Base-by-base conservation (phyloP, 2,113 vertebrate genomes). In the Anarhynchus alexandrinus region DNA sequence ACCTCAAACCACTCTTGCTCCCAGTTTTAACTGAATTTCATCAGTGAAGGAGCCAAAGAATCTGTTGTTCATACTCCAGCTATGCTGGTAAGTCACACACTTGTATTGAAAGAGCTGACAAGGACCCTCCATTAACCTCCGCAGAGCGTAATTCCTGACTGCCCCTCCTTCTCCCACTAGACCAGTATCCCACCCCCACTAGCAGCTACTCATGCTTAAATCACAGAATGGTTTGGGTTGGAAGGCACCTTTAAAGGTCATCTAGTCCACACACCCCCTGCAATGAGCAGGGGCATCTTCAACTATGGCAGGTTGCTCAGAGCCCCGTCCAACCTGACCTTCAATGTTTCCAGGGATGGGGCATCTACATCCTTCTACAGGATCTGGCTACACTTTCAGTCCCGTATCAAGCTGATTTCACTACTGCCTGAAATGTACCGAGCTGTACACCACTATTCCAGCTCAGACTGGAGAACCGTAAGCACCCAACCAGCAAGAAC, bases 361-460 rank as follows among this genome's bases (percentile, higher is more conserved):
- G 40, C 64, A 43, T 21, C 40, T 38, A 34, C 52, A 55, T 11
- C 51, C 27, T n/a, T 45, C 45, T 11, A 12, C 2, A 30, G 52
- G 40, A 49, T 23, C 27, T 6, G 9, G 22, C 55, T 43, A 55
- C 19, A 6, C 51, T 51, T 74, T 17, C 32, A 66, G 11, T 4
- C 47, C n/a, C 0, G 0, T 18, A 15, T 9, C 26, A 34, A 43
- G 19, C 55, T 69, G 45, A 71, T 1, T 62, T 8, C 42, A 58
- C 38, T 29, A 9, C 38, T 47, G 26, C 38, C 43, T 15, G 21
- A 88, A 77, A 20, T 9, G 10, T 40, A 11, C 15, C 0, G 0
- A 88, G 29, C 61, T 10, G 10, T 17, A 27, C 26, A 38, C 47
- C 3, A 7, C 21, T 83, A 7, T 15, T n/a, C 47, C 71, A 86